A percentile compares a stretch with the other conserved stretches of the same genome.
Conservation (phyloP, 2,113 vertebrate species). For the Sula dactylatra region DNA sequence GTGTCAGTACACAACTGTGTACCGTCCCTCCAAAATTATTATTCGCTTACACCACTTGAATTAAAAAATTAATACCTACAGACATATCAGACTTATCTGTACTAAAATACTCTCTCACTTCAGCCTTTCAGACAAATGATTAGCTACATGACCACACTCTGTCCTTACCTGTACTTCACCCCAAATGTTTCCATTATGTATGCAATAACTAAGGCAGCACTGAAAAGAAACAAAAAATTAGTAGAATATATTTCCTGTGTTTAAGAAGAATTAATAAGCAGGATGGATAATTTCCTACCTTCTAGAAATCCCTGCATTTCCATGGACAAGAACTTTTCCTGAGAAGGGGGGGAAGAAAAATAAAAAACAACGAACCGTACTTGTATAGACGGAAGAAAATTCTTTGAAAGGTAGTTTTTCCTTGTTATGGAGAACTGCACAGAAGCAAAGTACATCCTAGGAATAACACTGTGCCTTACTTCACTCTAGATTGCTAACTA, state of each 20-base stretch:
- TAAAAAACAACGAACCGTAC: neutral
- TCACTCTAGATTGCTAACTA: neutral
- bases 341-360: neutral
- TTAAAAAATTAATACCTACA: neutral
- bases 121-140: neutral
- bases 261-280: neutral
- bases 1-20: neutral
- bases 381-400: neutral
- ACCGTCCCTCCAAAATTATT: neutral
- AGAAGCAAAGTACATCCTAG: neutral
- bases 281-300: constrained; percentile 77
- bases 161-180: constrained; percentile 93
- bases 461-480: neutral
- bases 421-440: neutral
- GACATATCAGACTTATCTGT: neutral
- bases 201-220: constrained; percentile 98
- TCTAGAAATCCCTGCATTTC: constrained; percentile 99
- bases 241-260: neutral
- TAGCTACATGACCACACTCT: neutral
- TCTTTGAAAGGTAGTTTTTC: neutral
- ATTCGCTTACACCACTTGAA: neutral
- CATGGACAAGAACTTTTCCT: constrained; percentile 98
- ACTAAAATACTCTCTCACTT: neutral
- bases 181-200: constrained; percentile 99
- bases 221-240: constrained; percentile 56